These are phyloP conservation scores for Pseudochirops corinnae DNA, from an alignment of 2,797 vertebrate species.

Conservation along the genomic window DNA sequence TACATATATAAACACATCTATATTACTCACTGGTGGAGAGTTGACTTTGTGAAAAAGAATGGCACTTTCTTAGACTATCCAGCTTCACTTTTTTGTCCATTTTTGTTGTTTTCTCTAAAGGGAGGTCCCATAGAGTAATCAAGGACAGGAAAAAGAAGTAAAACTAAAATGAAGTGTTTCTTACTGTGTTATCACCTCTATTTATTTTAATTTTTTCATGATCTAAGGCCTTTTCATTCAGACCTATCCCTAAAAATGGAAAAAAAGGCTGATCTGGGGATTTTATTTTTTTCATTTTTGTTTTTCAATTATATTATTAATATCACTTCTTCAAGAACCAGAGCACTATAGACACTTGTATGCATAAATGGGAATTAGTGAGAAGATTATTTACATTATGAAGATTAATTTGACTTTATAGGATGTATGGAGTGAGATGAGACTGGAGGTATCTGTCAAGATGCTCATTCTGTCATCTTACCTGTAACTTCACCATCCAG, in stretches of 20 bases:
- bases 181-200: slow-evolving; percentile 11
- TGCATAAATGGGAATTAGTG: not conserved
- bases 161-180: slow-evolving; percentile 30
- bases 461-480: not conserved
- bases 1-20: not conserved
- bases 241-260: not conserved
- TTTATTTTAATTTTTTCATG: not conserved
- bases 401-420: not conserved
- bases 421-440: not conserved
- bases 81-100: not conserved
- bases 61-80: not conserved
- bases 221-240: not conserved
- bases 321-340: not conserved
- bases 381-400: not conserved
- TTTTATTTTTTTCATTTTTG: not conserved
- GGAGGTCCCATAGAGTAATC: not conserved
- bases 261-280: not conserved
- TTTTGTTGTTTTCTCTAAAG: slow-evolving; percentile 13
- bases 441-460: not conserved
- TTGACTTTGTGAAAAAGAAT: not conserved
- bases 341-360: not conserved
- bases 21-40: not conserved
- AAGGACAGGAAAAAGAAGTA: not conserved
- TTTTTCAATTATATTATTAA: not conserved
- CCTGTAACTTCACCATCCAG: not conserved